Evolutionary conservation across 1,140 invertebrate species (phyloP).

Genomic region (Aphidius ervi): DNA sequence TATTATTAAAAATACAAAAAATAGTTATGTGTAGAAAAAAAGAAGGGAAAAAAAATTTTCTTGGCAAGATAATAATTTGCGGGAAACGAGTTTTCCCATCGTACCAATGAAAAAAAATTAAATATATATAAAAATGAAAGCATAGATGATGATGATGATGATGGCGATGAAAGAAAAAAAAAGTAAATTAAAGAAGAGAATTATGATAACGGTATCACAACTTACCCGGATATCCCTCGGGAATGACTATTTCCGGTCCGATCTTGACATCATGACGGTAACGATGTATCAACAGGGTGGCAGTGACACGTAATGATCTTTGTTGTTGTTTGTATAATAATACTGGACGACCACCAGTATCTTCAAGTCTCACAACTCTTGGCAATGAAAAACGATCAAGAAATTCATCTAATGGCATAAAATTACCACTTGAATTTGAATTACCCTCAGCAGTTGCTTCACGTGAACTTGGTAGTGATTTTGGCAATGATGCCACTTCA

Average conservation of each 20-base stretch:
- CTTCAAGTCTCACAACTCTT: constrained; percentile 48
- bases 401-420: constrained; percentile 47
- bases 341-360: constrained; percentile 44
- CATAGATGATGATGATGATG: neutral
- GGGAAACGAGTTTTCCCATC: constrained; percentile 23
- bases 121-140: neutral
- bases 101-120: constrained; percentile 12
- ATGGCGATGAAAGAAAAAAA: constrained; percentile 2
- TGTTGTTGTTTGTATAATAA: constrained; percentile 51
- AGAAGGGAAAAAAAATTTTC: no score
- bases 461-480: constrained; percentile 47
- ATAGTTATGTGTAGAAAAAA: no score
- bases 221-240: constrained; percentile 51
- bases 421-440: constrained; percentile 41
- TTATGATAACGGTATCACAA: constrained; percentile 14
- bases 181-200: constrained; percentile 1
- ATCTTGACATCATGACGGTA: constrained; percentile 52
- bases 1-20: no score
- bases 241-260: constrained; percentile 51
- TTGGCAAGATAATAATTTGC: constrained; percentile 16
- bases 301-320: constrained; percentile 47
- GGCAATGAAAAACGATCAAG: constrained; percentile 49
- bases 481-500: constrained; percentile 46
- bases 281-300: constrained; percentile 46
- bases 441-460: constrained; percentile 48